Base-by-base conservation (phyloP, 2,888 invertebrate genomes). In the Spatulosminthurus flaviceps region DNA sequence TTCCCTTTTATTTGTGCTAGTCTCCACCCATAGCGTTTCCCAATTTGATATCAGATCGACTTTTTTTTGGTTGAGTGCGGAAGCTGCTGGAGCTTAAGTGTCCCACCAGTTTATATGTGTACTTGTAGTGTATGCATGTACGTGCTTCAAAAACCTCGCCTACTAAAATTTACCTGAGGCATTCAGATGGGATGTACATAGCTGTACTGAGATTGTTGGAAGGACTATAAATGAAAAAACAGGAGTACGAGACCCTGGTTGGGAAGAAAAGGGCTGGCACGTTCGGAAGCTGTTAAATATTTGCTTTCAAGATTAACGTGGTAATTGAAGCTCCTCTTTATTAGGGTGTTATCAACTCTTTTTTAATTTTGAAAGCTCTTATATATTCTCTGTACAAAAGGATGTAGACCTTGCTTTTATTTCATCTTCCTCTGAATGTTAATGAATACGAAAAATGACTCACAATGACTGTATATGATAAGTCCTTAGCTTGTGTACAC, bases 1-100 rank as follows among this genome's bases (percentile, higher is more conserved):
- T 29, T 64, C 60, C 73, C 26, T 51, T 28, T 42, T 64, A 41
- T 75, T 75, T 75, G 75, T 28, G 22, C 24, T 51, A 42, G 26
- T 72, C 72, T 72, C 72, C n/a, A 19, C 64, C 64, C 75, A n/a
- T n/a, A 34, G 41, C 64, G 28, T 75, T 75, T 60, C 34, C 29
- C 24, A n/a, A 64, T 64, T 75, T 64, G n/a, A 22, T 51, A 51
- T 51, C 51, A 51, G 29, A 64, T 74, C 75, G 29, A 64, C 75
- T 64, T 42, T 16, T 29, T 24, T 51, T 51, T n/a, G n/a, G 19
- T n/a, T 51, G n/a, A 51, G 51, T 51, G n/a, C n/a, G n/a, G n/a
- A 2, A 2, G n/a, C 51, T 51, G 51, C 51, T 19, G 51, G 51
- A 51, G 42, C 21, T 72, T 5, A 42, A 72, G 43, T 72, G 24